These are phyloP conservation scores for Procambarus clarkii DNA, from an alignment of 1,140 invertebrate species.

Conservation along the genomic window DNA sequence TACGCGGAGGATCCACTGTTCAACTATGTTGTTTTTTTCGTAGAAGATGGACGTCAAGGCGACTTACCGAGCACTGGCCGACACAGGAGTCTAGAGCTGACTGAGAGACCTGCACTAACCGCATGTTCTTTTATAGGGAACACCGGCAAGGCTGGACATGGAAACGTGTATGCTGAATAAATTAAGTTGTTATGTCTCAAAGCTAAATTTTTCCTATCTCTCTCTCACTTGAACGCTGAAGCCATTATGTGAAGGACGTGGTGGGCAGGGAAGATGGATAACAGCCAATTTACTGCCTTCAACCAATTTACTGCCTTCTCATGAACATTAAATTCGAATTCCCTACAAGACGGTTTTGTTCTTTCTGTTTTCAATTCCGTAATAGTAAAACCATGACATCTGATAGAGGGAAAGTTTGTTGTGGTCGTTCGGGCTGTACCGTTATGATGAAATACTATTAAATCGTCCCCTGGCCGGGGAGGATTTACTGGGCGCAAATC, in stretches of 20 bases:
- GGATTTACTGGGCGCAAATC: too few relatives aligned
- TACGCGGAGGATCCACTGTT: too few relatives aligned
- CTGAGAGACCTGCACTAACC: not conserved
- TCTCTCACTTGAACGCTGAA: not conserved
- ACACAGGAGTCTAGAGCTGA: not conserved
- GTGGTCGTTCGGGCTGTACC: too few relatives aligned
- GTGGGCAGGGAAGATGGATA: constrained; percentile 11
- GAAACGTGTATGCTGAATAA: not conserved
- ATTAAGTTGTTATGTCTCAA: not conserved
- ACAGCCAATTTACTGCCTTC: not conserved
- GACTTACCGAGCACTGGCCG: not conserved
- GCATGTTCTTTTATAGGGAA: not conserved
- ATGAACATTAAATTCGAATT: not conserved
- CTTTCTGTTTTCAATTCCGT: not conserved
- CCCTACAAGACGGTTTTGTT: not conserved
- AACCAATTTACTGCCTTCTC: not conserved
- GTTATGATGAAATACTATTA: too few relatives aligned
- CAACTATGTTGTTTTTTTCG: not conserved
- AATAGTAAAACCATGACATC: too few relatives aligned
- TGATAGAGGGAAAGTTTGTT: too few relatives aligned
- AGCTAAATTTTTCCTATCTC: not conserved
- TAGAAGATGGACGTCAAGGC: not conserved
- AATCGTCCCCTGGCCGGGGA: too few relatives aligned
- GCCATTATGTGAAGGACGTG: not conserved
- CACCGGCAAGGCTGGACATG: not conserved